Base-by-base conservation (phyloP, 2,113 vertebrate genomes). In the Triplophysa rosa region DNA sequence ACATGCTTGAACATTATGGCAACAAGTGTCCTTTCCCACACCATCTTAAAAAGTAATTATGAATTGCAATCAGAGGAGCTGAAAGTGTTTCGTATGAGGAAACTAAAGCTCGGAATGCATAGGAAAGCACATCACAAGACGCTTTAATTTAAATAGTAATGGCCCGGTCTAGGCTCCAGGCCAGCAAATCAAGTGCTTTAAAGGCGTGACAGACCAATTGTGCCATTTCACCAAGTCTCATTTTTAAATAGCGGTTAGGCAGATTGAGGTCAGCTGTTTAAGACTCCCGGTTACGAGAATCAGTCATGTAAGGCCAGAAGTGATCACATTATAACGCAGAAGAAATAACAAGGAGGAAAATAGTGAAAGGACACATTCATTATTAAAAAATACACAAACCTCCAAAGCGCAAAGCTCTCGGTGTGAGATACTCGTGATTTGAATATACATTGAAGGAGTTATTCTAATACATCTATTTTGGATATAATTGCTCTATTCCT, bases 131-230 rank as follows among this genome's bases (percentile, higher is more conserved):
- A 75, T 68, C 63, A 56, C 59, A 45, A 69, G 40, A 67, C 14
- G 42, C 64, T 72, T 74, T 56, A 49, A 52, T 83, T 76, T 80
- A 66, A 79, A 83, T 75, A 58, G 70, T 83, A 79, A 83, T 66
- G 71, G 40, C 47, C n/a, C 14, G 23, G 71, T 70, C 70, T 17
- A 74, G 79, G 69, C 79, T 42, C 29, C 24, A 58, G 79, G 69
- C 79, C 79, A 75, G 79, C 16, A 58, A 75, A 81, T 67, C 79
- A 58, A 73, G 61, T 66, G 68, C 59, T 72, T 72, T 58, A 59
- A 65, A 33, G 37, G 78, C 21, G 16, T 61, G 77, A 75, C 82
- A 79, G 75, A 70, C 62, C 65, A 58, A 64, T 79, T 68, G 47
- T 74, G 64, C 79, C 21, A 33, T 80, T 73, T 72, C 79, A 71